These are phyloP conservation scores for Clistopyga incitator DNA, from an alignment of 2,888 invertebrate genomes.

Conservation along the genomic window DNA sequence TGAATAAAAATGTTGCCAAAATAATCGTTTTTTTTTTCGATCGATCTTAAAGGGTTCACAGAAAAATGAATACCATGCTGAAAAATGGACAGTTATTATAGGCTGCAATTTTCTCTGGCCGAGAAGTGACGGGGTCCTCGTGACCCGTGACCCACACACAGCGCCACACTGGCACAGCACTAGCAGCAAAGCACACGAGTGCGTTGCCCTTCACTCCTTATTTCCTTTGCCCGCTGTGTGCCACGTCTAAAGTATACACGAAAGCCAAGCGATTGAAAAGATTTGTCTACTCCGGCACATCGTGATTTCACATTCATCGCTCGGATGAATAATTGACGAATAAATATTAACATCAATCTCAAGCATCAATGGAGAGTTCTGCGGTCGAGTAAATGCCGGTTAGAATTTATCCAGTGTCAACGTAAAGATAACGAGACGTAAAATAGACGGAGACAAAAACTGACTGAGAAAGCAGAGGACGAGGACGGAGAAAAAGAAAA, in stretches of 20 bases:
- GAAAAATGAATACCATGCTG: too few species aligned
- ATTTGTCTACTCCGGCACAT: background rate
- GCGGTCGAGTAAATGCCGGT: background rate
- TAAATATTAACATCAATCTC: constrained; percentile 59
- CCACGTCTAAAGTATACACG: constrained; percentile 14
- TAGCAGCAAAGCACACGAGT: constrained; percentile 16
- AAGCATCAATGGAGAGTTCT: constrained; percentile 41
- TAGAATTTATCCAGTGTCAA: constrained; percentile 47
- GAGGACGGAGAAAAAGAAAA: constrained; percentile 35
- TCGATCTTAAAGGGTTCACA: too few species aligned
- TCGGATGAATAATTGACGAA: constrained; percentile 38
- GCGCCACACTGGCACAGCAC: constrained; percentile 11
- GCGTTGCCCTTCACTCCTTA: constrained; percentile 60
- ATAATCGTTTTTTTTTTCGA: too few species aligned
- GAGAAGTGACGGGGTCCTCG: constrained; percentile 54
- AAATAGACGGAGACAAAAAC: constrained; percentile 39
- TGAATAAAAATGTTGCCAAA: too few species aligned
- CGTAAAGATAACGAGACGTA: constrained; percentile 56
- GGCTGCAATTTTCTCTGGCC: constrained; percentile 1
- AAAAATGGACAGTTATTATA: background rate
- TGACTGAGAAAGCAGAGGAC: constrained; percentile 25
- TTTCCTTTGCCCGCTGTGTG: constrained; percentile 30
- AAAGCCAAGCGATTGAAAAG: constrained; percentile 11
- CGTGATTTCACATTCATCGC: constrained; percentile 14
- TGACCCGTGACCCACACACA: constrained; percentile 63